phyloP scores from a whole-genome alignment of 2,888 invertebrate genomes.

The Cyrtodaria siliqua region DNA sequence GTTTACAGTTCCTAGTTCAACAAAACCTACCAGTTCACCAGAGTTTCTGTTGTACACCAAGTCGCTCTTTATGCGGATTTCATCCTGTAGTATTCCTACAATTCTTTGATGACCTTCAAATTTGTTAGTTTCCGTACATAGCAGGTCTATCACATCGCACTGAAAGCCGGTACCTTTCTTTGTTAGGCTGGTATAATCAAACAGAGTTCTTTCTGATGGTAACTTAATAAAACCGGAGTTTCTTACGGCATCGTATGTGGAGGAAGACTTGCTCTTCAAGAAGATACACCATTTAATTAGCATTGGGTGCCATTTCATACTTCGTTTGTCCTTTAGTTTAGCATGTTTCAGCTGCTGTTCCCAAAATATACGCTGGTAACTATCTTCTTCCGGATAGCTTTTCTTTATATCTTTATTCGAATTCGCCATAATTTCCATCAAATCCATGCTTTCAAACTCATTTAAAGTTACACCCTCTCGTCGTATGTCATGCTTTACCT shows the following conservation, averaged over 20 bases:
- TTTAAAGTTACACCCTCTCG: background rate
- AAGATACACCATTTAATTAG: no score
- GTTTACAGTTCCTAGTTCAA: background rate
- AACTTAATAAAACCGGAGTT: background rate
- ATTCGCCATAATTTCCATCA: background rate
- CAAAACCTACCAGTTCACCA: slow-evolving; percentile 17
- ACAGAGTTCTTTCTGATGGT: slow-evolving; percentile 10
- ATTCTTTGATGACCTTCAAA: background rate
- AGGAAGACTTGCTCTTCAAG: slow-evolving; percentile 8
- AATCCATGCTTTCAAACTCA: background rate
- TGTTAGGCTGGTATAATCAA: no score
- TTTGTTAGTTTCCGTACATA: no score
- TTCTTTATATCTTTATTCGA: background rate
- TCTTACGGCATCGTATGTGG: slow-evolving; percentile 6
- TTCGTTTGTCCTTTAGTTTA: background rate
- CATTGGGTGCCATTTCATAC: slow-evolving; percentile 15
- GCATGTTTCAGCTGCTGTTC: background rate
- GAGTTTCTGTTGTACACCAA: slow-evolving; percentile 6
- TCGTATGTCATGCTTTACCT: background rate
- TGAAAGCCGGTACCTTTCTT: no score
- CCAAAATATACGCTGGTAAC: slow-evolving; percentile 7
- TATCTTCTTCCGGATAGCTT: background rate
- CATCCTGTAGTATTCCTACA: slow-evolving; percentile 15
- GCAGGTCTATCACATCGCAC: no score
- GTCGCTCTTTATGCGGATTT: slow-evolving; percentile 9